phyloP scores from a whole-genome alignment of 2,888 invertebrate genomes.

The Alitta virens region DNA sequence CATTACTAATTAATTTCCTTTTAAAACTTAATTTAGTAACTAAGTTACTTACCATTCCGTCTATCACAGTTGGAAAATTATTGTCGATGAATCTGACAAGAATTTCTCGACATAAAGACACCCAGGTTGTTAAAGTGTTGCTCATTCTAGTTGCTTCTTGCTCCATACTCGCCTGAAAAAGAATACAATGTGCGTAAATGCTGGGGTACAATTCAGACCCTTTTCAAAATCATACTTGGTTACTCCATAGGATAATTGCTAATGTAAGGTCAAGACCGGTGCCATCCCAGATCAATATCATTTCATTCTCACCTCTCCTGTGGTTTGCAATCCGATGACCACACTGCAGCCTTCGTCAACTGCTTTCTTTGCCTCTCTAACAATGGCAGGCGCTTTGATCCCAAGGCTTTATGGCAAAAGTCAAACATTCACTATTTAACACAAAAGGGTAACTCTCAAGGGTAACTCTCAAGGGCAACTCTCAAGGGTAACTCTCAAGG shows the following conservation, averaged over 20 bases:
- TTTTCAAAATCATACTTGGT: too few relatives aligned
- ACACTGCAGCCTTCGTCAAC: constrained; percentile 46
- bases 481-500: too few relatives aligned
- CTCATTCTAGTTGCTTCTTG: constrained; percentile 36
- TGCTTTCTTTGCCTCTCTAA: constrained; percentile 40
- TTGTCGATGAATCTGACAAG: constrained; percentile 41
- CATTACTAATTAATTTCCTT: too few relatives aligned
- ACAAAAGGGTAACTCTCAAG: too few relatives aligned
- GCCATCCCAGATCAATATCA: too few relatives aligned
- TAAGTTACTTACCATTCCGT: constrained; percentile 38
- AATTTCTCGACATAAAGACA: constrained; percentile 51
- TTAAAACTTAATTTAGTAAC: too few relatives aligned
- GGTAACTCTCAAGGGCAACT: too few relatives aligned
- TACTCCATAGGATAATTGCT: too few relatives aligned
- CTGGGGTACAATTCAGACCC: too few relatives aligned
- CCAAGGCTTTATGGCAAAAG: constrained; percentile 45
- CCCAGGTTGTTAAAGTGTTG: constrained; percentile 38
- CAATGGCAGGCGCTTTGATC: constrained; percentile 57
- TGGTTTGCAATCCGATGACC: constrained; percentile 55
- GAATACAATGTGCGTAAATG: too few relatives aligned
- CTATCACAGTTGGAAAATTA: constrained; percentile 44
- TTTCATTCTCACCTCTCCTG: constrained; percentile 48
- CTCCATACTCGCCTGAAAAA: constrained; percentile 43
- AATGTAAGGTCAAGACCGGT: too few relatives aligned
- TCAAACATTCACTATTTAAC: too few relatives aligned